Base-by-base conservation (phyloP, 2,113 vertebrate species). In the Nycticryphes semicollaris region DNA sequence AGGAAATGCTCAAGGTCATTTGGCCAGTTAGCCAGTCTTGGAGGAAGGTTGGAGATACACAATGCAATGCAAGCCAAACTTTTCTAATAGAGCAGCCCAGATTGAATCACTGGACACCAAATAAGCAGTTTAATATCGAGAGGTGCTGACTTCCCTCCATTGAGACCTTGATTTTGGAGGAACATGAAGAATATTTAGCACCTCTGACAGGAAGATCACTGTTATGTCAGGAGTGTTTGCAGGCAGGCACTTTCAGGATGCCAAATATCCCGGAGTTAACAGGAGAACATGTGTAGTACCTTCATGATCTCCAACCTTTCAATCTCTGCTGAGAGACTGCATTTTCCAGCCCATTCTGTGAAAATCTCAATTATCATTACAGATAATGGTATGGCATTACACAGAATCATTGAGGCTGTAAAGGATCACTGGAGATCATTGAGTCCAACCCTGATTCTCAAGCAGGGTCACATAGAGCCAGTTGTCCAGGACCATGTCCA, bases 1-100 rank as follows among this genome's bases (percentile, higher is more conserved):
- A 4, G 14, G 39, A 3, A 59, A 48, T 14, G 43, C 17, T 72
- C 7, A 7, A 9, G 57, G 53, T 28, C 1, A 0, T 35, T 33
- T 84, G 56, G 22, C 25, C 3, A 2, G 37, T 66, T 33, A 33
- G 16, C 33, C 20, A 20, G 45, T 50, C 75, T 15, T 33, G 67
- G 50, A 54, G 56, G 8, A 60, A 16, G 30, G 21, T 0, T 85
- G 50, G 66, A 45, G 39, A 25, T 4, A 24, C 7, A 4, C 6
- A 50, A 17, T 13, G 39, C 56, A 17, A 24, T 8, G 24, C 45
- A 56, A 23, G 7, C 6, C 35, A 22, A 54, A 1, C 8, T 69
- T 50, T 30, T 47, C 39, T 31, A 79, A 8, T 2, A 6, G 6
- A n/a, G 28, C 39, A 54, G 31, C 24, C n/a, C 30, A 19, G 23